A percentile compares a stretch with the other conserved stretches of the same genome.
phyloP scores from a whole-genome alignment of 2,797 vertebrate species.

The Columba guinea region DNA sequence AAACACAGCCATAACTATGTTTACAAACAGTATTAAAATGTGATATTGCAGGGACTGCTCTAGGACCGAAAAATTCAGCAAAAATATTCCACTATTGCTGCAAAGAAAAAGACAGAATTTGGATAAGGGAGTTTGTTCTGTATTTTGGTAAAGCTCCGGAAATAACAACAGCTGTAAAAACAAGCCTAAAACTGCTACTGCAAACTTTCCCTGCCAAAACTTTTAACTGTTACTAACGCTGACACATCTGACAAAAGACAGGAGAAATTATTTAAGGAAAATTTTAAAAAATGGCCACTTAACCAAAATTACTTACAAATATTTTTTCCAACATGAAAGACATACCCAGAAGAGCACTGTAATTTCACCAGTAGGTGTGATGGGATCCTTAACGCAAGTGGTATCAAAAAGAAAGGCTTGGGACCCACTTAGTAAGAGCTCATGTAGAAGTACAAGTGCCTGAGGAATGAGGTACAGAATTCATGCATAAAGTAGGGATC shows the following conservation, averaged over 20 bases:
- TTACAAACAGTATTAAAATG: neutral
- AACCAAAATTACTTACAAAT: neutral
- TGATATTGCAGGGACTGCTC: neutral
- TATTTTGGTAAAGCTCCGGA: neutral
- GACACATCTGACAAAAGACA: neutral
- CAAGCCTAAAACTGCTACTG: neutral
- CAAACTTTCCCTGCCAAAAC: neutral
- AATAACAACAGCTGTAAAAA: neutral
- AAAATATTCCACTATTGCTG: neutral
- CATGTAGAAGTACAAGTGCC: neutral
- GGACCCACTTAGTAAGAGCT: neutral
- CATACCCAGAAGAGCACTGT: neutral
- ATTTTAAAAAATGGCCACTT: neutral
- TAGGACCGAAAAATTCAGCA: neutral
- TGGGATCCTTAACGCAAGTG: neutral
- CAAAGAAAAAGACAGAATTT: neutral
- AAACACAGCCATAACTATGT: neutral
- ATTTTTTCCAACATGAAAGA: neutral
- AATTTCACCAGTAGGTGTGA: neutral
- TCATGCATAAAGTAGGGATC: neutral
- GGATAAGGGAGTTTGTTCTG: neutral
- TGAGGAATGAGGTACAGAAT: neutral
- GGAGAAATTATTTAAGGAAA: neutral
- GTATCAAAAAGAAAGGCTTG: neutral
- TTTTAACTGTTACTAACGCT: neutral